phyloP scores from a whole-genome alignment of 2,797 vertebrate genomes.

The Zenarchopterus dispar region DNA sequence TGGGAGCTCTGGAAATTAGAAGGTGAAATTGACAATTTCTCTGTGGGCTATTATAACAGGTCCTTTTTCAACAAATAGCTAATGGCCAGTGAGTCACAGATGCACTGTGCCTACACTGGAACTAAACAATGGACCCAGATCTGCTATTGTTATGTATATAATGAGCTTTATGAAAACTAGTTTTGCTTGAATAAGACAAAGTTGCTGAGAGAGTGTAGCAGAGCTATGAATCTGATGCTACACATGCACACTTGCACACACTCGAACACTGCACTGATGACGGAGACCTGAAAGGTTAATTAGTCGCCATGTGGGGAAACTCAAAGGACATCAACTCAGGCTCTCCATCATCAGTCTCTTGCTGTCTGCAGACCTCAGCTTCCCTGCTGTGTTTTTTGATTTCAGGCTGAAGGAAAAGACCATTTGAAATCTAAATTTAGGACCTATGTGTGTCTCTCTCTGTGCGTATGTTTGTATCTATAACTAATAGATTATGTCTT shows the following conservation, averaged over 20 bases:
- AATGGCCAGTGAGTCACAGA: slow-evolving; percentile 15
- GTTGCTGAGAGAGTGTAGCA: slow-evolving; percentile 37
- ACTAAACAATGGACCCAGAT: slow-evolving; percentile 7
- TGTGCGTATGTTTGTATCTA: too few species aligned
- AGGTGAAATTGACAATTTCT: neutral
- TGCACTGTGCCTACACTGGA: neutral
- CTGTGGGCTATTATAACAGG: neutral
- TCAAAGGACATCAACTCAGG: slow-evolving; percentile 53
- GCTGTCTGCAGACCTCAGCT: slow-evolving; percentile 36
- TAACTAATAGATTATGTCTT: slow-evolving; percentile 39
- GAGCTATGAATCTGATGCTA: slow-evolving; percentile 4
- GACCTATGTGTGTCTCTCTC: too few species aligned
- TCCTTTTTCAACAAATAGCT: slow-evolving; percentile 17
- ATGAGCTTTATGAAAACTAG: too few species aligned
- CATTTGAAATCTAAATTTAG: slow-evolving; percentile 64
- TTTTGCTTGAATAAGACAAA: slow-evolving; percentile 5
- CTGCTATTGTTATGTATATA: neutral
- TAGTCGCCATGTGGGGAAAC: slow-evolving; percentile 56
- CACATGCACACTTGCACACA: slow-evolving; percentile 19
- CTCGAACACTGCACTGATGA: slow-evolving; percentile 22
- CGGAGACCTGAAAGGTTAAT: slow-evolving; percentile 72
- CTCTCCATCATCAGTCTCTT: slow-evolving; percentile 43
- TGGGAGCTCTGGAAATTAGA: neutral
- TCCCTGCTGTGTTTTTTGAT: slow-evolving; percentile 48
- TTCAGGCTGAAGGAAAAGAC: slow-evolving; percentile 50